Base-by-base conservation (phyloP, 2,797 vertebrate species). In the Momotus momota region DNA sequence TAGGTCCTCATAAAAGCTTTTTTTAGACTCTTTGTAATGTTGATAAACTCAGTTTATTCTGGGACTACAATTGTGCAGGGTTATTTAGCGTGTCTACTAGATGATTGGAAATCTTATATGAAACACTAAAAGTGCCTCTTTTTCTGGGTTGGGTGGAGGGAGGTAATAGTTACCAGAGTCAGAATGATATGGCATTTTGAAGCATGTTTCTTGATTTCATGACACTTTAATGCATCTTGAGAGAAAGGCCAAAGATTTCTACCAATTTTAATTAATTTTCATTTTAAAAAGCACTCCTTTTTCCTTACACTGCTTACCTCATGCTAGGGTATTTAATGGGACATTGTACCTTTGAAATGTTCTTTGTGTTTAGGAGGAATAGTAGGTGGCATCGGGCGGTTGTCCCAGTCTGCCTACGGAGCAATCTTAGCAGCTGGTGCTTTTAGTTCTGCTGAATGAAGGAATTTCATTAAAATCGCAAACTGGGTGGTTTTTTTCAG, bases 51-150 rank as follows among this genome's bases (percentile, higher is more conserved):
- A 88, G 96, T 97, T 97, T 97, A 86, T 96, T 98, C 94, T 93
- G 86, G 94, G 96, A 93, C 96, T 97, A 95, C 94, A 93, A 94
- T 95, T 97, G 95, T 98, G 97, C 95, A 96, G 96, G 96, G 94
- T 97, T 95, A 94, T 90, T 95, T 93, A 93, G 93, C 86, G 77
- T 95, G 95, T 97, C 96, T 97, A 92, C 89, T 93, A 96, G 97
- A 96, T 87, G 96, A 98, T 97, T 97, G 97, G 97, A 98, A 96
- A 97, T 94, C 97, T 97, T 98, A 87, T 96, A 96, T 96, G 88
- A 98, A 97, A 98, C 98, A 98, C 97, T 98, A 98, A 98, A 98
- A 98, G 98, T 98, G 98, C 98, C 98, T 98, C 98, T 98, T 97
- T 98, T 98, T 98, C 96, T 98, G 97, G 96, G 97, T 98, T 97